Evolutionary conservation across 2,888 invertebrate species (phyloP).

Genomic region (Hypercompe scribonia): DNA sequence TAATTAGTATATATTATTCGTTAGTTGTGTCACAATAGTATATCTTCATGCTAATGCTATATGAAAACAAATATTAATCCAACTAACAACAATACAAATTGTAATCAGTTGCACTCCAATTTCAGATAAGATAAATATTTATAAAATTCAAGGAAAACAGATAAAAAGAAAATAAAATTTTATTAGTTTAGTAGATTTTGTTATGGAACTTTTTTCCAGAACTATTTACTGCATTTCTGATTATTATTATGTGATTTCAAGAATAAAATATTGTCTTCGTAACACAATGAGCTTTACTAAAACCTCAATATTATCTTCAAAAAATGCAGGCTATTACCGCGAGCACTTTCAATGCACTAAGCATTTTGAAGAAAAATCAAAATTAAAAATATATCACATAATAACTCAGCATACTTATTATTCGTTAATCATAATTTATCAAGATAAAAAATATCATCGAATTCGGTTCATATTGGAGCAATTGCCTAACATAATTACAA

Average conservation of each 20-base stretch:
- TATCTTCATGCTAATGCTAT: neutral
- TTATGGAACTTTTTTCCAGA: neutral
- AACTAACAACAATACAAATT: neutral
- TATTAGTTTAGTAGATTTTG: neutral
- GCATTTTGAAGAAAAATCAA: too few species aligned
- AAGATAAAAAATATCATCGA: too few species aligned
- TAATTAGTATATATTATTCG: too few species aligned
- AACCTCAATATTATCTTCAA: too few species aligned
- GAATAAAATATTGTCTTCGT: neutral
- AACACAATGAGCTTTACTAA: neutral
- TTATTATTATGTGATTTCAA: neutral
- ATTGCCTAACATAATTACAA: too few species aligned
- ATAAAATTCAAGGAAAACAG: neutral
- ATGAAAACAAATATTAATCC: neutral
- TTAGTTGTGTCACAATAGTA: too few species aligned
- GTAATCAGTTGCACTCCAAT: neutral
- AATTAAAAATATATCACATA: too few species aligned
- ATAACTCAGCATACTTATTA: too few species aligned
- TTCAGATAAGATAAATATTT: slow-evolving; percentile 3
- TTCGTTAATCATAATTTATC: too few species aligned
- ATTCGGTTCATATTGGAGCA: too few species aligned
- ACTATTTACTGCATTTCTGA: neutral
- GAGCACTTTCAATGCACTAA: too few species aligned
- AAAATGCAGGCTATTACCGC: too few species aligned
- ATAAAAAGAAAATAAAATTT: neutral